phyloP scores from a whole-genome alignment of 2,888 invertebrate genomes.

The Trichopoda pennipes region DNA sequence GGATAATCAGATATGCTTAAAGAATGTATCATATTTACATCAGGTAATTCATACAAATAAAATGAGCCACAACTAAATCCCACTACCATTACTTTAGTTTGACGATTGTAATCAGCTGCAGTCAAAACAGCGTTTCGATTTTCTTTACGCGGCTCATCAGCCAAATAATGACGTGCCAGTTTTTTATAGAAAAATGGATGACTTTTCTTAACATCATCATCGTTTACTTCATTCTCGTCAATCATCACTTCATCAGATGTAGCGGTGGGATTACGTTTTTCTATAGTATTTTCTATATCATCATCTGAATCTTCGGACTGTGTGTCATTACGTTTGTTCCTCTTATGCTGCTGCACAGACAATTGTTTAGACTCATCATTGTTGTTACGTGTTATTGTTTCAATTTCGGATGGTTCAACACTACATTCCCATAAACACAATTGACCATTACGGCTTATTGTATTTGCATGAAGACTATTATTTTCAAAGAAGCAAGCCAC shows the following conservation, averaged over 20 bases:
- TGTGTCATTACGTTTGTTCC: constrained; percentile 52
- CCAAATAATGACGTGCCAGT: constrained; percentile 87
- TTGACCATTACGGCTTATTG: constrained; percentile 91
- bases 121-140: constrained; percentile 86
- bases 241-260: constrained; percentile 74
- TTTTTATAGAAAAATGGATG: constrained; percentile 85
- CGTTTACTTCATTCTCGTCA: constrained; percentile 80
- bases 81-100: constrained; percentile 90
- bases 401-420: constrained; percentile 86
- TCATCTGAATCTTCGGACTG: constrained; percentile 86
- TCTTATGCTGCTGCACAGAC: constrained; percentile 24
- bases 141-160: constrained; percentile 86
- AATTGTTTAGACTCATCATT: not conserved
- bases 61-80: constrained; percentile 96
- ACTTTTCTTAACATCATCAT: constrained; percentile 77
- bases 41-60: constrained; percentile 96
- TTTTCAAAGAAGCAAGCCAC: constrained; percentile 94
- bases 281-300: constrained; percentile 82
- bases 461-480: constrained; percentile 91
- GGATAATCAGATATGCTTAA: constrained; percentile 92
- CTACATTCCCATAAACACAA: constrained; percentile 90
- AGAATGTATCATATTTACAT: constrained; percentile 95
- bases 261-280: constrained; percentile 48
- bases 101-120: constrained; percentile 90
- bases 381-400: constrained; percentile 14